These are phyloP conservation scores for Selenia dentaria DNA, from an alignment of 2,888 invertebrate genomes.

Conservation along the genomic window DNA sequence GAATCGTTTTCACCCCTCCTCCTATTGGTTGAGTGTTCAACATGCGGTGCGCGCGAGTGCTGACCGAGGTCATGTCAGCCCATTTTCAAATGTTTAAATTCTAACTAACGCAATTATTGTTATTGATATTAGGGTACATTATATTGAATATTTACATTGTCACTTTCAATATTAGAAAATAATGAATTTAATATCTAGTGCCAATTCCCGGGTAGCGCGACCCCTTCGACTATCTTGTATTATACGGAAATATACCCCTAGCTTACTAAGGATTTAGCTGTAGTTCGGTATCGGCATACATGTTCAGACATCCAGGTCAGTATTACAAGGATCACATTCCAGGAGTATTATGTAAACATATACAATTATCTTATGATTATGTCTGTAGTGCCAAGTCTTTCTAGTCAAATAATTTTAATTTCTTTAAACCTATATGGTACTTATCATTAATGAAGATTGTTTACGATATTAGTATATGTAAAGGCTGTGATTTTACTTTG, in stretches of 20 bases:
- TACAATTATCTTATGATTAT: conserved; percentile 43
- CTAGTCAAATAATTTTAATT: conserved; percentile 47
- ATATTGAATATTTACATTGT: conserved; percentile 68
- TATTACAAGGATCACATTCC: conserved; percentile 25
- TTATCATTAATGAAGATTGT: conserved; percentile 32
- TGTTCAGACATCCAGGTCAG: conserved; percentile 38
- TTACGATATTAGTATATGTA: conserved; percentile 53
- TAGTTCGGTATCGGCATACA: conserved; percentile 62
- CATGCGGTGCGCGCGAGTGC: conserved; percentile 48
- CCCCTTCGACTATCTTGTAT: conserved; percentile 59
- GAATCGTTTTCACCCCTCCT: conserved; percentile 48
- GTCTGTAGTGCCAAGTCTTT: conserved; percentile 59
- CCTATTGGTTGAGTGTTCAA: conserved; percentile 48
- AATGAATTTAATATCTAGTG: conserved; percentile 65
- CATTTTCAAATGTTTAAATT: conserved; percentile 60
- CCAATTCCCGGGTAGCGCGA: conserved; percentile 67
- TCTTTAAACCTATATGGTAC: conserved; percentile 31
- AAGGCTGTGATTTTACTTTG: conserved; percentile 80
- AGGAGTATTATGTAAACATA: conserved; percentile 37
- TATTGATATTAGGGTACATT: conserved; percentile 66
- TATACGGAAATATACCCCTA: conserved; percentile 63
- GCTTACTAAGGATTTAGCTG: conserved; percentile 65
- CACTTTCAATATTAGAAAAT: conserved; percentile 66
- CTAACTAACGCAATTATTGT: conserved; percentile 68
- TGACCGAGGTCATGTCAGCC: conserved; percentile 41